A percentile compares a stretch with the other conserved stretches of the same genome.
These are phyloP conservation scores for Chionodraco myersi DNA, from an alignment of 2,113 vertebrate species.

Conservation along the genomic window DNA sequence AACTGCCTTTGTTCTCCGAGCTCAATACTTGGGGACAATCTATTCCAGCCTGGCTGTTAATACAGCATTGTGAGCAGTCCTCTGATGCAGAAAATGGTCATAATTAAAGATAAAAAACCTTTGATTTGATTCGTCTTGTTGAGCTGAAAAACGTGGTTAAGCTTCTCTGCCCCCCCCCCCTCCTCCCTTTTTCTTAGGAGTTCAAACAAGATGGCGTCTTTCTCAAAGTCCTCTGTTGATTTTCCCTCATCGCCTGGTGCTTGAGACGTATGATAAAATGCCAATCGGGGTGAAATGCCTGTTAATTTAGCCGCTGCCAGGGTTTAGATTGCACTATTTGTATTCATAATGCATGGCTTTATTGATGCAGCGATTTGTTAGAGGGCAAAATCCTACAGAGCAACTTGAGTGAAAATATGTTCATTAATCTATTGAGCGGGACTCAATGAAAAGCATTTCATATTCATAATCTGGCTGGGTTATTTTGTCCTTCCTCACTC, in stretches of 20 bases:
- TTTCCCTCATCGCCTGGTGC: slow-evolving; percentile 54
- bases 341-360: slow-evolving; percentile 77
- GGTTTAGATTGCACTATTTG: slow-evolving; percentile 75
- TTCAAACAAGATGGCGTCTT: slow-evolving; percentile 52
- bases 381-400: slow-evolving; percentile 76
- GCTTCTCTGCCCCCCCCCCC: background rate
- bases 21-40: slow-evolving; percentile 83
- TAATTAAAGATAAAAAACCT: slow-evolving; percentile 82
- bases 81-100: slow-evolving; percentile 78
- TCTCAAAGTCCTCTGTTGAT: slow-evolving; percentile 70
- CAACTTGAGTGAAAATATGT: slow-evolving; percentile 79
- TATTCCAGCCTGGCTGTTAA: slow-evolving; percentile 81
- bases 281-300: slow-evolving; percentile 74
- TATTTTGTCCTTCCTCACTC: slow-evolving; percentile 64
- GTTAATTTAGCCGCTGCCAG: slow-evolving; percentile 76
- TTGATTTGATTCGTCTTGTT: slow-evolving; percentile 76
- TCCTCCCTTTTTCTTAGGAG: background rate
- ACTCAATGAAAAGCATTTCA: slow-evolving; percentile 71
- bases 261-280: slow-evolving; percentile 75
- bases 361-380: slow-evolving; percentile 80
- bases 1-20: slow-evolving; percentile 83
- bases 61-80: slow-evolving; percentile 76
- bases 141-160: slow-evolving; percentile 60
- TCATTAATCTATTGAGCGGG: slow-evolving; percentile 76
- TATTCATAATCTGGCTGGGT: slow-evolving; percentile 74